Percentiles rank a stretch among this genome's conserved stretches.
Conservation (phyloP, 2,113 vertebrate species). For the Lipophrys pholis region DNA sequence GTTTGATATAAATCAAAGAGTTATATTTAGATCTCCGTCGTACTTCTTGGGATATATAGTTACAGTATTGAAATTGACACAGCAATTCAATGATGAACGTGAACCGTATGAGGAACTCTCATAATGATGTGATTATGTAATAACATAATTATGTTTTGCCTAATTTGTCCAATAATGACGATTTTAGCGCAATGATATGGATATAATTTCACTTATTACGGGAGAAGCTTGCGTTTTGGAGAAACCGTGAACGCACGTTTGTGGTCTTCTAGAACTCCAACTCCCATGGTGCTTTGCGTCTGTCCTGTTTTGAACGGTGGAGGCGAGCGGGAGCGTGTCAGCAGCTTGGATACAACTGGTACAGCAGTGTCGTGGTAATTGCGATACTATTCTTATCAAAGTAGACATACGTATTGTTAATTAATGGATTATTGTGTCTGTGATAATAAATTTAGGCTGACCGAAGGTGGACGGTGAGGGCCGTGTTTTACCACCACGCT, state of each 20-base stretch:
- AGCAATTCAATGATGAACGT: no score
- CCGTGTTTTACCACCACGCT: conserved; percentile 30
- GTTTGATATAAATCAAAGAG: no score
- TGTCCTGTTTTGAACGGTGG: conserved; percentile 67
- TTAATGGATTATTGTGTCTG: neutral
- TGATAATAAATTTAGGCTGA: neutral
- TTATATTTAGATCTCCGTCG: no score
- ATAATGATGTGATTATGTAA: no score
- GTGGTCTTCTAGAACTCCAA: conserved; percentile 66
- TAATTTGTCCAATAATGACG: no score
- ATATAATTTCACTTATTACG: neutral
- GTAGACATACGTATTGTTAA: neutral
- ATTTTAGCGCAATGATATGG: no score
- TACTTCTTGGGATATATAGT: no score
- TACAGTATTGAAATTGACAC: no score
- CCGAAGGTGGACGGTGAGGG: neutral
- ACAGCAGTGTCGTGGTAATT: conserved; percentile 41
- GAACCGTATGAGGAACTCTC: no score
- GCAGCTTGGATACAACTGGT: conserved; percentile 6
- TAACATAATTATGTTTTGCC: no score
- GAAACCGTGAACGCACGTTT: conserved; percentile 17
- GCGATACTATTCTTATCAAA: neutral
- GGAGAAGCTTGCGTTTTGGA: neutral
- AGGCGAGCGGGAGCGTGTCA: conserved; percentile 73
- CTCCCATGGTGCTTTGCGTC: conserved; percentile 51